Evolutionary conservation across 2,888 invertebrate genomes (phyloP).

Genomic region (Sarcophaga rosellei): DNA sequence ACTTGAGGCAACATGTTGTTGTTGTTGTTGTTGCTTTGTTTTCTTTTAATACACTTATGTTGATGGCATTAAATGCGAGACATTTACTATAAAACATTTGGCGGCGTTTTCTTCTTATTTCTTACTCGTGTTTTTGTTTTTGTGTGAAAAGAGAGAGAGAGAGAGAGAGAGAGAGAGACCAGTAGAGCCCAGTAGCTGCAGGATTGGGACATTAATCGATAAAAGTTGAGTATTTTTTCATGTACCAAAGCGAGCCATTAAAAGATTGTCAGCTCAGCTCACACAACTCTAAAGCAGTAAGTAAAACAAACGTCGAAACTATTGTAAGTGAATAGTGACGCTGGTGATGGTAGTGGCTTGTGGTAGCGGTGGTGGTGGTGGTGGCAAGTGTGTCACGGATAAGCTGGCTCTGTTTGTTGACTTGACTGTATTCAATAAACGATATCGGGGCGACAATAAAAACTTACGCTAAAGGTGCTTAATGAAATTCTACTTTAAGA

Average conservation of each 20-base stretch:
- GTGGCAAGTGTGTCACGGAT: slow-evolving; percentile 56
- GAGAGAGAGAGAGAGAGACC: neutral
- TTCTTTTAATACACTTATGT: slow-evolving; percentile 27
- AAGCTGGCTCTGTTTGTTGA: slow-evolving; percentile 31
- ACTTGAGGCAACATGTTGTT: slow-evolving; percentile 22
- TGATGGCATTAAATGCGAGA: slow-evolving; percentile 69
- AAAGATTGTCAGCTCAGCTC: slow-evolving; percentile 78
- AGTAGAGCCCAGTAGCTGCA: slow-evolving; percentile 79
- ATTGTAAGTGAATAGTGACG: slow-evolving; percentile 54
- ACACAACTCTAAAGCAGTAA: slow-evolving; percentile 27
- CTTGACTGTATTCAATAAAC: slow-evolving; percentile 40
- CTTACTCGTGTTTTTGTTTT: neutral
- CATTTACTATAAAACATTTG: slow-evolving; percentile 67
- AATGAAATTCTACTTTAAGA: slow-evolving; percentile 76
- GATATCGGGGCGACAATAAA: slow-evolving; percentile 68
- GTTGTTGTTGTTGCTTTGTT: neutral
- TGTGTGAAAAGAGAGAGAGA: neutral
- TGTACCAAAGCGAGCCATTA: slow-evolving; percentile 82
- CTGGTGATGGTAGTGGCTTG: slow-evolving; percentile 45
- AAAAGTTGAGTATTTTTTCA: slow-evolving; percentile 82
- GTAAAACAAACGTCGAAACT: neutral
- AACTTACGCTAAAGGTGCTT: slow-evolving; percentile 71
- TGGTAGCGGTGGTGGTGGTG: slow-evolving; percentile 8
- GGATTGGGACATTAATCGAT: slow-evolving; percentile 82
- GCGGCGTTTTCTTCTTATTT: slow-evolving; percentile 57